Percentiles rank a stretch among this genome's conserved stretches.
Evolutionary conservation across 2,888 invertebrate genomes (phyloP).

Genomic region (Eudemis profundana): DNA sequence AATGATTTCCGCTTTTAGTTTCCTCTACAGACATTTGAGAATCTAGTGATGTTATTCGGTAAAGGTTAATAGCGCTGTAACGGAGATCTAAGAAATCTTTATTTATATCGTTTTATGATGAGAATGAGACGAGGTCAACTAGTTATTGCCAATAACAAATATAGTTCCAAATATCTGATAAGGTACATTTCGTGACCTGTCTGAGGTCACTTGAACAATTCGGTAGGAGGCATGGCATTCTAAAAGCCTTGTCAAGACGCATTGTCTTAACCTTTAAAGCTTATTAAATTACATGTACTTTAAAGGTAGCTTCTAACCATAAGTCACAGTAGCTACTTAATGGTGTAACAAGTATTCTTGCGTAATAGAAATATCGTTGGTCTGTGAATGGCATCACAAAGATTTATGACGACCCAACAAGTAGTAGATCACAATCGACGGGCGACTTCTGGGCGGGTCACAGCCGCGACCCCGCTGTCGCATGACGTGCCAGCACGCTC

Average conservation of each 20-base stretch:
- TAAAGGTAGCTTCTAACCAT: constrained; percentile 14
- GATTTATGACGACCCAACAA: constrained; percentile 43
- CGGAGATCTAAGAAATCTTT: constrained; percentile 21
- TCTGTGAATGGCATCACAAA: constrained; percentile 24
- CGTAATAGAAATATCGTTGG: constrained; percentile 44
- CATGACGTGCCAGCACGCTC: constrained; percentile 51
- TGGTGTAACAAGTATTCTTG: constrained; percentile 25
- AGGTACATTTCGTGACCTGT: constrained; percentile 72
- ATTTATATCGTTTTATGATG: constrained; percentile 45
- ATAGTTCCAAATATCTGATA: constrained; percentile 75
- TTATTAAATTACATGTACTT: constrained; percentile 23
- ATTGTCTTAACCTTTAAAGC: constrained; percentile 39
- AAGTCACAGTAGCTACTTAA: constrained; percentile 24
- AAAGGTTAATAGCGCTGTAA: constrained; percentile 36
- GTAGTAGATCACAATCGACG: constrained; percentile 55
- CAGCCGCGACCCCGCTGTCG: constrained; percentile 55
- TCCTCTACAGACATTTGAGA: constrained; percentile 9
- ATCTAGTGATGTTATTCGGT: constrained; percentile 9
- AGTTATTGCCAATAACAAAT: constrained; percentile 72
- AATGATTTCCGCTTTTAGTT: constrained; percentile 29
- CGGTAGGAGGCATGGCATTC: constrained; percentile 59
- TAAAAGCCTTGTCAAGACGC: constrained; percentile 63
- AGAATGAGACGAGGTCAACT: constrained; percentile 63
- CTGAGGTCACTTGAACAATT: constrained; percentile 60
- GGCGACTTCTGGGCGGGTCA: constrained; percentile 53